phyloP scores from a whole-genome alignment of 2,113 vertebrate genomes.

The Origma solitaria region DNA sequence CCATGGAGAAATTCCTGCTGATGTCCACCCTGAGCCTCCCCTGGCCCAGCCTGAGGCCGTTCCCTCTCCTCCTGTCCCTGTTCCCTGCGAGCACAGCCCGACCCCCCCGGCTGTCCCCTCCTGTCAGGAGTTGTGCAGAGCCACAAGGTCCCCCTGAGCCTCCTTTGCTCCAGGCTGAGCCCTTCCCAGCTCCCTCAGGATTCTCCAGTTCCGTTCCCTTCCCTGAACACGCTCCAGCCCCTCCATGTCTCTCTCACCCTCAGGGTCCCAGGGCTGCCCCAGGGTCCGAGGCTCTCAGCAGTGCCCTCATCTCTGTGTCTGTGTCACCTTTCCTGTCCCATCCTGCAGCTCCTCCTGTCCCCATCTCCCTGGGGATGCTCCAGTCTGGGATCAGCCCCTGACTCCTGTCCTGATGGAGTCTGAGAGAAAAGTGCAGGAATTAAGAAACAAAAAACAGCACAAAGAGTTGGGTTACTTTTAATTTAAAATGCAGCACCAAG shows the following conservation, averaged over 20 bases:
- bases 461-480: background rate
- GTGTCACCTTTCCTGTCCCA: background rate
- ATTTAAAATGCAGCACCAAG: background rate
- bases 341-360: background rate
- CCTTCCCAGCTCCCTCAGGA: too few species aligned
- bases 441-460: background rate
- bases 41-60: too few species aligned
- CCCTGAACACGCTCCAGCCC: background rate
- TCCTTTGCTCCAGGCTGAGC: too few species aligned
- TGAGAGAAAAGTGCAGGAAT: background rate
- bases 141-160: too few species aligned
- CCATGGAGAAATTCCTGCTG: background rate
- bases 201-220: too few species aligned
- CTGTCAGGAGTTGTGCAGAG: too few species aligned
- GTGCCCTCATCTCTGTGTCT: background rate
- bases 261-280: accelerated
- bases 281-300: background rate
- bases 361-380: background rate
- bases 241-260: background rate
- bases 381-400: background rate
- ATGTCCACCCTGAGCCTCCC: accelerated
- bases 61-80: too few species aligned
- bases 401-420: background rate
- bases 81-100: too few species aligned
- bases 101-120: too few species aligned